These are phyloP conservation scores for Heterohyrax brucei DNA, from an alignment of 2,797 vertebrate species.

Conservation along the genomic window DNA sequence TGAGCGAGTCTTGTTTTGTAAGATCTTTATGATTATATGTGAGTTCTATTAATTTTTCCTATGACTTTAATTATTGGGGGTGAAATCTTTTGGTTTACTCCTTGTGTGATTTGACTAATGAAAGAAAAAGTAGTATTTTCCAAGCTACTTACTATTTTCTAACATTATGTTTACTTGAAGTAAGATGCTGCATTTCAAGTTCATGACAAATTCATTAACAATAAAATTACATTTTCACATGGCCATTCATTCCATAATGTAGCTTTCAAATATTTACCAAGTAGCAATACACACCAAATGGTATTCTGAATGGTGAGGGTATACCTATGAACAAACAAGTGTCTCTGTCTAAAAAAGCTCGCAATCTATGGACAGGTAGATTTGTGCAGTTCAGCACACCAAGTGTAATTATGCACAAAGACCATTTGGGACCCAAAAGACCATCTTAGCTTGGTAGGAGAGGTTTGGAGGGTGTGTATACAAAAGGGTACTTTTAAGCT, in stretches of 20 bases:
- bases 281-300: not conserved
- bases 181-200: conserved; percentile 31
- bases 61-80: conserved; percentile 25
- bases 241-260: not conserved
- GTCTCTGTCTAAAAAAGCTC: conserved; percentile 4
- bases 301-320: conserved; percentile 34
- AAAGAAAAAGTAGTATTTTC: conserved; percentile 57
- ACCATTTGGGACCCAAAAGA: not conserved
- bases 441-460: not conserved
- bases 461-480: not conserved
- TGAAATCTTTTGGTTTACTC: conserved; percentile 7
- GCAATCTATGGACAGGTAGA: not conserved
- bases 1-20: conserved; percentile 44
- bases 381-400: not conserved
- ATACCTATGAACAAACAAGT: conserved; percentile 18
- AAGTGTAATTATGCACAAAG: not conserved
- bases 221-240: conserved; percentile 18
- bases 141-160: conserved; percentile 11
- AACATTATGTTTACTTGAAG: conserved; percentile 13
- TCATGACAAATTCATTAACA: conserved; percentile 1
- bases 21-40: conserved; percentile 29
- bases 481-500: conserved; percentile 23
- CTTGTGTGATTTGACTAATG: not conserved
- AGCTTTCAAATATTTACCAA: conserved; percentile 70
- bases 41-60: conserved; percentile 41